Base-by-base conservation (phyloP, 2,113 vertebrate species). In the Phaethornis superciliosus region DNA sequence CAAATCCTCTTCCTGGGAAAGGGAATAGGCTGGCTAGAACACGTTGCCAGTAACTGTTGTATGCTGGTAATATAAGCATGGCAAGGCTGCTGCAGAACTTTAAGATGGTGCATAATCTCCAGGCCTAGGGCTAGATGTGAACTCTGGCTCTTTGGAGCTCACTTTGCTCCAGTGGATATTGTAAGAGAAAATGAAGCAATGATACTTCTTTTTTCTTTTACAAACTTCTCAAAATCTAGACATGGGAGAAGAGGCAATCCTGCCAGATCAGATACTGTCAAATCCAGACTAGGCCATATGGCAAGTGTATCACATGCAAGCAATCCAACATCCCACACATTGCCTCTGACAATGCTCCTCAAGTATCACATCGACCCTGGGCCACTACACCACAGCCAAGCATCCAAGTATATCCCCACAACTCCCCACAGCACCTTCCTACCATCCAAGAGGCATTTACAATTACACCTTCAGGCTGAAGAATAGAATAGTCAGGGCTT, bases 51-150 rank as follows among this genome's bases (percentile, higher is more conserved):
- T 67, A 67, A 77, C 85, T 81, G 76, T 10, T 75, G 65, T 20
- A 7, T 8, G 55, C 42, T 91, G 90, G 76, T 54, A 62, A 93
- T 64, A 95, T 91, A 90, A 97, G 94, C 94, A 78, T 35, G 90
- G 97, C 90, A 80, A 95, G 88, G 89, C 96, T 96, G 95, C 96
- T 52, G 94, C 77, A 96, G 82, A 93, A 84, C 76, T 85, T 65
- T 80, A 85, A 71, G 87, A 62, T 35, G 54, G 72, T 77, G 92
- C 79, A 93, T 88, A 69, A 91, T 93, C 89, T 87, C 88, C 67
- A 86, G 64, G 91, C 90, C 90, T 88, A 94, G 71, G 90, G 96
- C 92, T 96, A 96, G 68, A 90, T 79, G 94, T 42, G 85, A 91
- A 75, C 83, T 70, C 37, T 4, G 56, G 80, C 92, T 91, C 88